Evolutionary conservation across 92 coral and sea anemone species (phyloP).

Genomic region (Umimayanthus kanabou): DNA sequence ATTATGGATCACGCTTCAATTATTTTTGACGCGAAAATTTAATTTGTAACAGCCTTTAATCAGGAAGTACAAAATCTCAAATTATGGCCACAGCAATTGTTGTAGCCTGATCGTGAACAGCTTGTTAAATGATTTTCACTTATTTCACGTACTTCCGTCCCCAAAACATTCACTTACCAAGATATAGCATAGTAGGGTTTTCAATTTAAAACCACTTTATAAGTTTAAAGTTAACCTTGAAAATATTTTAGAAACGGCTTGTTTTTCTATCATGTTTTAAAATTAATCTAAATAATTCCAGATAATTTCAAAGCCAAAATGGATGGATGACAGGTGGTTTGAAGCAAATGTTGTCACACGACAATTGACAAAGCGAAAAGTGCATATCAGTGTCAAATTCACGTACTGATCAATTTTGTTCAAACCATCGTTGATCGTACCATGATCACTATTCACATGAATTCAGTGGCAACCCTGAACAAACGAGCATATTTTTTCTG

Average conservation of each 20-base stretch:
- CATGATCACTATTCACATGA: too few species aligned
- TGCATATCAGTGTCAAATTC: neutral
- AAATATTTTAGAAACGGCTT: neutral
- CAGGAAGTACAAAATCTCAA: neutral
- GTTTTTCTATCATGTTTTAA: neutral
- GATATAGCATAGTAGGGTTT: too few species aligned
- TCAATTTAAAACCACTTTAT: neutral
- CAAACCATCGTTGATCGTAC: neutral
- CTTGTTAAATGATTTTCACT: neutral
- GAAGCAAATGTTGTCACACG: neutral
- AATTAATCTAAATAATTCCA: neutral
- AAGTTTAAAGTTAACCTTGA: neutral
- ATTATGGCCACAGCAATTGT: neutral
- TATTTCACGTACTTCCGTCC: neutral
- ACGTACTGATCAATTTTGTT: neutral
- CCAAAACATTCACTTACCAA: neutral
- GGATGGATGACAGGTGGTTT: constrained; percentile 31
- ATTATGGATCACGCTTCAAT: too few species aligned
- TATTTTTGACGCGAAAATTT: too few species aligned
- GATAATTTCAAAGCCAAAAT: constrained; percentile 17
- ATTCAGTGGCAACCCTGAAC: neutral
- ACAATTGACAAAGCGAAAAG: neutral
- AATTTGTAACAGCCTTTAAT: neutral
- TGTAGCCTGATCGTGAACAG: neutral
- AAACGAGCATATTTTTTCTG: neutral